Conservation (phyloP, 2,797 vertebrate genomes). For the Dicrostonyx torquatus region DNA sequence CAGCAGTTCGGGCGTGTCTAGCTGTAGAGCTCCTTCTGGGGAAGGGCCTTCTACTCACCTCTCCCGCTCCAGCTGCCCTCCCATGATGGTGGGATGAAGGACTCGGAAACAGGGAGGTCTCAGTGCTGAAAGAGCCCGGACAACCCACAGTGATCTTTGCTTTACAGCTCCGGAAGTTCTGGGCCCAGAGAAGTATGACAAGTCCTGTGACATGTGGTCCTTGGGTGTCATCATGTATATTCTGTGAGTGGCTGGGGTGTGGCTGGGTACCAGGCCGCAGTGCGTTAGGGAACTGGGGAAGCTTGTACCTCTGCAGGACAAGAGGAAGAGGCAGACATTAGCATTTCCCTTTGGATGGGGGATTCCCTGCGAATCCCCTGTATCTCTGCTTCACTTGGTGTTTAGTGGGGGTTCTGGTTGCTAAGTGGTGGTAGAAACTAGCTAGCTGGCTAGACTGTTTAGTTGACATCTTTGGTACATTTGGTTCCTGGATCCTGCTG, state of each 20-base stretch:
- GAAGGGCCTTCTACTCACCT: neutral
- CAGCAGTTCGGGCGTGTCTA: neutral
- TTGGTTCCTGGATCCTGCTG: neutral
- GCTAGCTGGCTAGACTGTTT: neutral
- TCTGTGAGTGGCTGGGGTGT: conserved; percentile 89
- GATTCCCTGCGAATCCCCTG: neutral
- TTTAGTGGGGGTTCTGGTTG: neutral
- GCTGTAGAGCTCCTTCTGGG: neutral
- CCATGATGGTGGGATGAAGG: neutral
- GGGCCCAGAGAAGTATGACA: conserved; percentile 98
- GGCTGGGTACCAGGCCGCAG: neutral
- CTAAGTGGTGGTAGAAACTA: neutral
- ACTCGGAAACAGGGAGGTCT: neutral
- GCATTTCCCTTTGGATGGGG: neutral
- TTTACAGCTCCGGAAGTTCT: conserved; percentile 95
- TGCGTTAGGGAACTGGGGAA: neutral
- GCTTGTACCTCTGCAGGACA: neutral
- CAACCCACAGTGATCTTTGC: conserved; percentile 43
- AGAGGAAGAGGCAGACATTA: neutral
- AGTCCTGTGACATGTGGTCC: conserved; percentile 99
- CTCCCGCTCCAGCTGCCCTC: neutral
- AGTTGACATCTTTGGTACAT: neutral
- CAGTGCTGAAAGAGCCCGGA: neutral
- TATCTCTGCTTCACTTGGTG: rapidly evolving
- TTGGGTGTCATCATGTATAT: conserved; percentile 99